These are phyloP conservation scores for Polypterus senegalus DNA, from an alignment of 2,113 vertebrate genomes.

Conservation along the genomic window DNA sequence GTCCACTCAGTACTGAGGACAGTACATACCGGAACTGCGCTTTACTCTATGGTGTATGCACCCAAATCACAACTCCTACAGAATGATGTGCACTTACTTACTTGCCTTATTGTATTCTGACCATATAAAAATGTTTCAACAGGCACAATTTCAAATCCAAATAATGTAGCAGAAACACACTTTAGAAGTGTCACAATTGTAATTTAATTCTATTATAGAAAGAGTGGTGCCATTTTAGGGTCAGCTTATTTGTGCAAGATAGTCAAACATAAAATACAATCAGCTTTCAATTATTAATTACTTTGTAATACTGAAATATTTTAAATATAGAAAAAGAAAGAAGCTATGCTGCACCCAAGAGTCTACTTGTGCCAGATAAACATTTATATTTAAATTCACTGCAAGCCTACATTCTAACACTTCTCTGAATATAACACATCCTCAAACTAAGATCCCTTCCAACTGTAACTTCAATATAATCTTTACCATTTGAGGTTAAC, in stretches of 20 bases:
- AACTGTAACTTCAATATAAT: conserved; percentile 9
- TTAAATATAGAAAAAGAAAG: neutral
- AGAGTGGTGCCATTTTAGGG: neutral
- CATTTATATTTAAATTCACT: neutral
- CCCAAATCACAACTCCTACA: too few species aligned
- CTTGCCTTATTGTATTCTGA: too few species aligned
- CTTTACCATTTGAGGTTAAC: conserved; percentile 1
- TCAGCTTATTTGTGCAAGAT: neutral
- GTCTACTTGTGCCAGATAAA: neutral
- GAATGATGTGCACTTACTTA: too few species aligned
- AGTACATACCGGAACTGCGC: too few species aligned
- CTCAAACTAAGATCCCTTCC: conserved; percentile 1
- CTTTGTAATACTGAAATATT: neutral
- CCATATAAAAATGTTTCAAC: neutral
- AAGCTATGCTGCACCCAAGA: neutral
- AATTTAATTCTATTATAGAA: neutral
- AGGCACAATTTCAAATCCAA: neutral
- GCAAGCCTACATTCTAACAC: neutral
- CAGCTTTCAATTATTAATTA: neutral
- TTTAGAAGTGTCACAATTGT: too few species aligned
- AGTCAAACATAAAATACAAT: neutral
- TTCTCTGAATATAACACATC: neutral
- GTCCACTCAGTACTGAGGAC: too few species aligned
- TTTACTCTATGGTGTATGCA: too few species aligned
- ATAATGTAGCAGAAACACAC: neutral